Conservation (phyloP, 2,888 invertebrate species). For the Arctia plantaginis region DNA sequence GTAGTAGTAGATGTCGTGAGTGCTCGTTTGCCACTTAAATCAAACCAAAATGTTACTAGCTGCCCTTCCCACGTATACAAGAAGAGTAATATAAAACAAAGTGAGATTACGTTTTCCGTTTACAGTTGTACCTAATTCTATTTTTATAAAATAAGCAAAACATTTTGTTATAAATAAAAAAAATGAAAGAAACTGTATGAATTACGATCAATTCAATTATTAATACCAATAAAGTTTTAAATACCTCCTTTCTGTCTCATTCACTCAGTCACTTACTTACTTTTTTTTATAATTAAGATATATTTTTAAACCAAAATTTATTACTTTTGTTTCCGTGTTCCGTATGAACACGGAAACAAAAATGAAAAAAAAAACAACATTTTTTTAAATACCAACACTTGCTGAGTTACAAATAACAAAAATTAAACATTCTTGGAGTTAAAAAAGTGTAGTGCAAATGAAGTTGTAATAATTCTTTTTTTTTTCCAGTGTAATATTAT, state of each 20-base stretch:
- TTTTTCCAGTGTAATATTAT: too few species aligned
- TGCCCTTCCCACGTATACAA: too few species aligned
- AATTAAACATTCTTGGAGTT: not conserved
- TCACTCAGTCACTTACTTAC: not conserved
- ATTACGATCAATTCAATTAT: not conserved
- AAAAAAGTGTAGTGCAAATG: not conserved
- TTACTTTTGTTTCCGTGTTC: conserved; percentile 1
- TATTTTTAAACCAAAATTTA: not conserved
- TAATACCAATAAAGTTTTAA: not conserved
- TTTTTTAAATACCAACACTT: not conserved
- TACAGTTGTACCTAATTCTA: not conserved
- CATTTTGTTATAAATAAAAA: too few species aligned
- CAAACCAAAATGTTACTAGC: too few species aligned
- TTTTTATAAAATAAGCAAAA: too few species aligned
- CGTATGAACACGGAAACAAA: not conserved
- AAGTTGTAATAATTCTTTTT: not conserved
- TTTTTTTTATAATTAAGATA: not conserved
- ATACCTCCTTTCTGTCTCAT: not conserved
- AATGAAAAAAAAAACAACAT: not conserved
- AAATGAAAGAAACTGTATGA: too few species aligned
- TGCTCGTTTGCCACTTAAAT: not conserved
- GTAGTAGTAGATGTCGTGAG: not conserved
- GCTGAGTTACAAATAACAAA: not conserved
- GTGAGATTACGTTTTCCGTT: not conserved
- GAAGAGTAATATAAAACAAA: not conserved